Evolutionary conservation across 2,113 vertebrate genomes (phyloP), one percentile per base, ranked within the genome.

Genomic region (Pogonocichla stellata): DNA sequence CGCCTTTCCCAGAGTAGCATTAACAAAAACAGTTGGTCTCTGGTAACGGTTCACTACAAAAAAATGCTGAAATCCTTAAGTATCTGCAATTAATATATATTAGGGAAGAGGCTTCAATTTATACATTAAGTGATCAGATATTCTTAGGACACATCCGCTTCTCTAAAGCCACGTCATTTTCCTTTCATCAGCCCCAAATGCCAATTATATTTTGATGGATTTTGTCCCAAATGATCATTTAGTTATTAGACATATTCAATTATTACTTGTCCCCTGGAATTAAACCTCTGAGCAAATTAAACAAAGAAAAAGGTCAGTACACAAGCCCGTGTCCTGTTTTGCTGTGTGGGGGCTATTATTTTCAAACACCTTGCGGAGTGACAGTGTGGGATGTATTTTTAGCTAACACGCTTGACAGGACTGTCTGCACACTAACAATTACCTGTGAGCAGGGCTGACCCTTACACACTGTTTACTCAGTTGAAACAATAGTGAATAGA

Each of bases 301-400:
- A 98, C 97, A 98, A 98, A 98, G 97, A 96, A 91, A 98, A 99
- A 99, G 99, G 99, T 99, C 99, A 99, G 95, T 85, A 97, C 80
- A 97, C 98, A 98, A 98, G 95, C 85, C 97, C 42, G 54, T 95
- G 98, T 98, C 98, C 98, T 96, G 98, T 95, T 97, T 96, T 97
- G 96, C 97, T 97, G 98, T 95, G 97, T 96, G 80, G 92, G 96
- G 97, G 98, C 98, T 98, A 98, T 99, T 98, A 98, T 99, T 99
- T 98, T 96, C 98, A 96, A 98, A 97, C 97, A 98, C 98, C 98
- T 98, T 98, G 98, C 90, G 6, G 97, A 98, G 98, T 98, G 99
- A 99, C 99, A 98, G 98, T 93, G 97, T 96, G 97, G 97, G 97
- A 98, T 98, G 98, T 98, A 99, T 99, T 98, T 99, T 98, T 97